Percentiles rank a stretch among this genome's conserved stretches.
These are phyloP conservation scores for Amiota communis DNA, from an alignment of 2,888 invertebrate species.

Conservation along the genomic window DNA sequence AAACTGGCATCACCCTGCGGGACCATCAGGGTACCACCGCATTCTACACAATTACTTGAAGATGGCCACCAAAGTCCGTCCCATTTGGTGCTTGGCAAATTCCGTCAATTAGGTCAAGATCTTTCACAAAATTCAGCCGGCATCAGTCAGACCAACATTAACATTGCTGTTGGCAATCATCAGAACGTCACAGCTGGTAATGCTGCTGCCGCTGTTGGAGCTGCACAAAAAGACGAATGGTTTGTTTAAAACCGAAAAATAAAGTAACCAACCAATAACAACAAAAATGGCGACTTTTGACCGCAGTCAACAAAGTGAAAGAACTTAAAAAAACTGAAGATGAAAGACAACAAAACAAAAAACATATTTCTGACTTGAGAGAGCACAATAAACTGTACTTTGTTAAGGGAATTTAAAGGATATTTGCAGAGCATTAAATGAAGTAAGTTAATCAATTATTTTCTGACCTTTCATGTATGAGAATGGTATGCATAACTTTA, in stretches of 20 bases:
- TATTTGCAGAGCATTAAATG: constrained; percentile 74
- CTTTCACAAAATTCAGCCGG: constrained; percentile 75
- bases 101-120: constrained; percentile 76
- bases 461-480: not conserved
- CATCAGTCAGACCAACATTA: constrained; percentile 67
- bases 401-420: constrained; percentile 58
- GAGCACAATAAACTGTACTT: constrained; percentile 64
- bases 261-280: not conserved
- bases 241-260: constrained; percentile 77
- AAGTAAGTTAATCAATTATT: constrained; percentile 59
- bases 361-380: constrained; percentile 48
- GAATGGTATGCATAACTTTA: too few species aligned
- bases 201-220: constrained; percentile 54
- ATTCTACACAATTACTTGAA: constrained; percentile 75
- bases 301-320: constrained; percentile 41
- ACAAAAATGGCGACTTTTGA: not conserved
- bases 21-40: constrained; percentile 75
- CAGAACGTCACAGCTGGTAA: constrained; percentile 60
- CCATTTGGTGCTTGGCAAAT: constrained; percentile 95
- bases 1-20: constrained; percentile 98
- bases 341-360: constrained; percentile 37
- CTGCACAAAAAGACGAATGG: constrained; percentile 93
- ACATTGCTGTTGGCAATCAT: constrained; percentile 61
- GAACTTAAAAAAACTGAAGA: constrained; percentile 42
- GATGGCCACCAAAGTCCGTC: constrained; percentile 88